Base-by-base conservation (phyloP, 30 jellyfish, hydroid and myxozoan species). In the Chironex yamaguchii region DNA sequence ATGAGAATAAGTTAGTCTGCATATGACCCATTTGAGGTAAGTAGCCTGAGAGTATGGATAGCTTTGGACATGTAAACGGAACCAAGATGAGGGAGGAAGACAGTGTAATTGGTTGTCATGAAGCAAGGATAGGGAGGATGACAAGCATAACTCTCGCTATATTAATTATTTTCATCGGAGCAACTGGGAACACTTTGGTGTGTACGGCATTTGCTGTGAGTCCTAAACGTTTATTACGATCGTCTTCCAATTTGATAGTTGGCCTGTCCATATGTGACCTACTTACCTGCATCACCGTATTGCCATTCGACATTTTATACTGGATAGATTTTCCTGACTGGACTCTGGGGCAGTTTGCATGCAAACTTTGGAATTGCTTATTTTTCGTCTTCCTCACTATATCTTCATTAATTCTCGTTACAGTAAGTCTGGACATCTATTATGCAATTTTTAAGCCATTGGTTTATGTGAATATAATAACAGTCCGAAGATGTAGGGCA, bases 241-340 rank as follows among this genome's bases (percentile, higher is more conserved):
- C 58, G 17, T 42, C 58, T 6, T 42, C 58, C 17, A 17, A 9
- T 6, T 80, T 42, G 63, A 50, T 80, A 14, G 65, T 80, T 1
- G 48, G 35, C 33, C 84, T 80, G 1, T 68, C 91, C 17, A 23
- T 80, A 0, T 52, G 82, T 33, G 91, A 80, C 54, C 48, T 80
- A 27, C 84, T 80, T 4, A 80, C 36, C 20, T 80, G 91, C 35
- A 27, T 48, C 1, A 62, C 74, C 24, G 91, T 80, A 27, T 42
- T 80, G 82, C 91, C 91, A 20, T 80, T 80, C 48, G 91, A 80
- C 32, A 48, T 80, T 0, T 53, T 80, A 0, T 80, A 80, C 29
- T 80, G 91, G 91, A n/a, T 62, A 3, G 28, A 80, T 3, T 80
- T 80, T 36, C 91, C 91, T 21, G 27, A 26, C 0, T 80, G 91